Evolutionary conservation across 2,888 invertebrate species (phyloP).

Genomic region (Cataglyphis rosenhaueri): DNA sequence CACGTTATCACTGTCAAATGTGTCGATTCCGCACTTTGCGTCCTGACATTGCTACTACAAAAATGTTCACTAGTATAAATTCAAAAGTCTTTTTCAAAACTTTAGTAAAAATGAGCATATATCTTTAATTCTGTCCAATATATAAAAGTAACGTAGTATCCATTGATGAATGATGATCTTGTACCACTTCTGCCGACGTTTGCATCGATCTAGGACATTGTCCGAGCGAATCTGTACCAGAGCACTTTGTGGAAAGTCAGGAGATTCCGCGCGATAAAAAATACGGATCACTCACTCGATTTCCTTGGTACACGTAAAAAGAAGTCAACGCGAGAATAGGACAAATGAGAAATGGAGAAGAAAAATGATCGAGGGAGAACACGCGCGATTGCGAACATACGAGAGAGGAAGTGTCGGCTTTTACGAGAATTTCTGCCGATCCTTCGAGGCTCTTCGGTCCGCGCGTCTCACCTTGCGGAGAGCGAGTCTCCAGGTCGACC

Average conservation of each 20-base stretch:
- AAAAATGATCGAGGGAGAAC: conserved; percentile 9
- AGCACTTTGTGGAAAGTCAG: conserved; percentile 24
- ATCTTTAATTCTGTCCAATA: conserved; percentile 46
- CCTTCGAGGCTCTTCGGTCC: conserved; percentile 77
- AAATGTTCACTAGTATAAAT: conserved; percentile 32
- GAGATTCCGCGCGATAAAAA: conserved; percentile 21
- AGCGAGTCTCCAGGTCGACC: conserved; percentile 84
- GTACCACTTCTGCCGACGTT: conserved; percentile 21
- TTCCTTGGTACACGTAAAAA: conserved; percentile 23
- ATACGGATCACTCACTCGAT: conserved; percentile 59
- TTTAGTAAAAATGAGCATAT: conserved; percentile 46
- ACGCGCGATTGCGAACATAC: conserved; percentile 59
- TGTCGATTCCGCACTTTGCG: conserved; percentile 67
- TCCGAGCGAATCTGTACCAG: conserved; percentile 7
- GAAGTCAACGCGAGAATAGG: conserved; percentile 5
- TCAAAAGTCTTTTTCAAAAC: conserved; percentile 30
- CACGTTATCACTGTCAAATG: conserved; percentile 76
- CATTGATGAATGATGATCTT: conserved; percentile 57
- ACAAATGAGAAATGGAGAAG: not conserved
- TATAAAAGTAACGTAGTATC: conserved; percentile 40
- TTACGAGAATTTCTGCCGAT: conserved; percentile 75
- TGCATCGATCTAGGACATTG: conserved; percentile 11
- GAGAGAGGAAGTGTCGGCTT: conserved; percentile 73
- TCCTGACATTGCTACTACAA: conserved; percentile 62
- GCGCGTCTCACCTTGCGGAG: conserved; percentile 85